Evolutionary conservation across 2,888 invertebrate species (phyloP).

Genomic region (Dexiosoma caninum): DNA sequence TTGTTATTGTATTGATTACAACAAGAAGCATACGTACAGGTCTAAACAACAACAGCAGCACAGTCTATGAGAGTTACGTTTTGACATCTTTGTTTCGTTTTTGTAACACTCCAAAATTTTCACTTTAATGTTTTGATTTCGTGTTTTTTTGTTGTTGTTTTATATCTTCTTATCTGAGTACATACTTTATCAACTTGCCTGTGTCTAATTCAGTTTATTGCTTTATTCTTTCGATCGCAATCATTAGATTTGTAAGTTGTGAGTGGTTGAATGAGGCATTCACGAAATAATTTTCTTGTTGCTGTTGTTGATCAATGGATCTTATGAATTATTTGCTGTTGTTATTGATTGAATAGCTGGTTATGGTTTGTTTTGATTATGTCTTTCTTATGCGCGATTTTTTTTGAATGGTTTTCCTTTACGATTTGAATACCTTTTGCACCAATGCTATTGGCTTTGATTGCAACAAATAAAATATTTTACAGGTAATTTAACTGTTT

Average conservation of each 20-base stretch:
- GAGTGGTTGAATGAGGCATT: conserved; percentile 22
- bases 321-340: conserved; percentile 34
- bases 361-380: conserved; percentile 63
- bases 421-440: conserved; percentile 41
- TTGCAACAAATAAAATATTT: conserved; percentile 35
- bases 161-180: neutral
- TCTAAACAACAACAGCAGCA: conserved; percentile 20
- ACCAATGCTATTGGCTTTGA: conserved; percentile 27
- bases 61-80: conserved; percentile 30
- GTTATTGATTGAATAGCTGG: conserved; percentile 37
- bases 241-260: conserved; percentile 17
- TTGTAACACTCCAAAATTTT: neutral
- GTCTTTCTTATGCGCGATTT: conserved; percentile 55
- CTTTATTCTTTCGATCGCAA: conserved; percentile 8
- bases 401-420: conserved; percentile 34
- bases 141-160: neutral
- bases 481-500: conserved; percentile 37
- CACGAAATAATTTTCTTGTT: conserved; percentile 31
- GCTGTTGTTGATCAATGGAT: conserved; percentile 49
- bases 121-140: neutral
- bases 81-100: conserved; percentile 40
- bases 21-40: conserved; percentile 6
- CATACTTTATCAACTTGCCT: neutral
- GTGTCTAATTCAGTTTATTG: conserved; percentile 29
- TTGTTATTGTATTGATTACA: conserved; percentile 22